Evolutionary conservation across 2,797 vertebrate species (phyloP).

Genomic region (Hippocampus kuda): DNA sequence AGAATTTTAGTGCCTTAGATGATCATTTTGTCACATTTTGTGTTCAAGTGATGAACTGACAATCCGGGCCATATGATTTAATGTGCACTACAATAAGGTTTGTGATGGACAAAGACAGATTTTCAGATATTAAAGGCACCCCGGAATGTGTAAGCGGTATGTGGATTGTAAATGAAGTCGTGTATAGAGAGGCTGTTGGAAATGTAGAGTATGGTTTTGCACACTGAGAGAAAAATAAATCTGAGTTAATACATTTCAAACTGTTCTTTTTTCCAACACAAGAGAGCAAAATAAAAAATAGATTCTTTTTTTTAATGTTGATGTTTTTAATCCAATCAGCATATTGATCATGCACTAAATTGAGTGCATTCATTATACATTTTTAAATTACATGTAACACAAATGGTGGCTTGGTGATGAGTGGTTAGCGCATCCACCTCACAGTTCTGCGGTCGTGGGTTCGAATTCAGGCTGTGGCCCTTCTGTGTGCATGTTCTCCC

Average conservation of each 20-base stretch:
- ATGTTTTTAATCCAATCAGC: not conserved
- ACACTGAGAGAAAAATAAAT: constrained; percentile 44
- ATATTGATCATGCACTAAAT: no score
- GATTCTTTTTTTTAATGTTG: not conserved
- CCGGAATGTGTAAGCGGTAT: constrained; percentile 17
- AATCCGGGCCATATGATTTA: constrained; percentile 60
- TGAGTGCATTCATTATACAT: no score
- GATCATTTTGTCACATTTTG: constrained; percentile 31
- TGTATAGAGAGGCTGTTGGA: constrained; percentile 19
- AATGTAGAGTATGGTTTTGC: constrained; percentile 42
- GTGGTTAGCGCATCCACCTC: no score
- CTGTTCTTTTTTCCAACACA: not conserved
- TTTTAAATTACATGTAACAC: no score
- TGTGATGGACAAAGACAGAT: constrained; percentile 23
- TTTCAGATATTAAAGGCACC: constrained; percentile 24
- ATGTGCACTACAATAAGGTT: constrained; percentile 27
- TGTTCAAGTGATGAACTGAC: constrained; percentile 52
- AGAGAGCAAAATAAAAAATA: not conserved
- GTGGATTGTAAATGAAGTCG: constrained; percentile 6
- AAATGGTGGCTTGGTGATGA: no score
- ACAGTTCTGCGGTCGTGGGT: no score
- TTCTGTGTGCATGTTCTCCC: no score
- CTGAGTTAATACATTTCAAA: constrained; percentile 14
- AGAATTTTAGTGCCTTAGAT: constrained; percentile 54
- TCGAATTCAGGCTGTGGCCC: no score